These are phyloP conservation scores for Ennomos erosarius DNA, from an alignment of 2,888 invertebrate species.

Conservation along the genomic window DNA sequence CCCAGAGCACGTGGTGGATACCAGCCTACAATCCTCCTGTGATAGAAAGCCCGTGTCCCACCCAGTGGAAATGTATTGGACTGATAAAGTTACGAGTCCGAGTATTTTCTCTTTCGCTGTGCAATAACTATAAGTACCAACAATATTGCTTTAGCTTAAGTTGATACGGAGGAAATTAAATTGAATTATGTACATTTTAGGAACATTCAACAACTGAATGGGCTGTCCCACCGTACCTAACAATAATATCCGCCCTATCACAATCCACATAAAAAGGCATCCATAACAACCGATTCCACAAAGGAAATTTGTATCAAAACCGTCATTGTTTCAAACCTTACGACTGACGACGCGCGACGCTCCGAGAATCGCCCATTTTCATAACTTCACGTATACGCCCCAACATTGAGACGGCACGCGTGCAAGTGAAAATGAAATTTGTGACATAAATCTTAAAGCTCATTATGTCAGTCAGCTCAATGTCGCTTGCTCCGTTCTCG, in stretches of 20 bases:
- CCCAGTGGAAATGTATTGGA: too few relatives aligned
- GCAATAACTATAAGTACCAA: too few relatives aligned
- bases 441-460: slow-evolving; percentile 41
- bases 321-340: slow-evolving; percentile 57
- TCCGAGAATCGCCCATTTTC: slow-evolving; percentile 51
- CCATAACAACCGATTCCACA: slow-evolving; percentile 60
- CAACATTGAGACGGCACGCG: slow-evolving; percentile 18
- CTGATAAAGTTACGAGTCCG: too few relatives aligned
- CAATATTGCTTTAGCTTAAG: too few relatives aligned
- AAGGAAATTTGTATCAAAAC: slow-evolving; percentile 74
- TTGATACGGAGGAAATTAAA: too few relatives aligned
- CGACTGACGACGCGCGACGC: slow-evolving; percentile 35
- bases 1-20: too few relatives aligned
- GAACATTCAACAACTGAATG: too few relatives aligned
- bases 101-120: too few relatives aligned
- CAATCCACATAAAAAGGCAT: slow-evolving; percentile 44
- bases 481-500: slow-evolving; percentile 42
- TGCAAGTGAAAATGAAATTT: slow-evolving; percentile 50
- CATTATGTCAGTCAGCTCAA: slow-evolving; percentile 40
- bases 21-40: too few relatives aligned
- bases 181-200: too few relatives aligned
- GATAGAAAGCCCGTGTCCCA: too few relatives aligned
- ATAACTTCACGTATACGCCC: slow-evolving; percentile 54
- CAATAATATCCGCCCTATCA: slow-evolving; percentile 27
- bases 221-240: slow-evolving; percentile 8